Evolutionary conservation across 2,113 vertebrate species (phyloP).

Genomic region (Perca schrenkii): DNA sequence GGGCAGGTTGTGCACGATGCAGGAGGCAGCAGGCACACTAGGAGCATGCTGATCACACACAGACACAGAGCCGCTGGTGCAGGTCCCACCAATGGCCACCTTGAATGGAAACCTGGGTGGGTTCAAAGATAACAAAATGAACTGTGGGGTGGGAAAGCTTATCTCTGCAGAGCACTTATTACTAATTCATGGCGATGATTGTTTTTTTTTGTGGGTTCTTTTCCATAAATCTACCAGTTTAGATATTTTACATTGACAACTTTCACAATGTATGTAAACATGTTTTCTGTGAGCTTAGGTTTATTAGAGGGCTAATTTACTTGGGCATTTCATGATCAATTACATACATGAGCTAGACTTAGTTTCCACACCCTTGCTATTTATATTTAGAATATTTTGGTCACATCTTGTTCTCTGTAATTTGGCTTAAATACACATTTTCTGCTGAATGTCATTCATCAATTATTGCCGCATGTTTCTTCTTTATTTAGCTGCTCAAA

Average conservation of each 20-base stretch:
- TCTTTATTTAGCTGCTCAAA: background rate
- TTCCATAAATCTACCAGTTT: constrained; percentile 1
- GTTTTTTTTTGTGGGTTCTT: constrained; percentile 32
- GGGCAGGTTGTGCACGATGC: constrained; percentile 98
- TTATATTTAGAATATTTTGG: constrained; percentile 25
- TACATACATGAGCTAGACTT: constrained; percentile 36
- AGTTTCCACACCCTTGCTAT: background rate
- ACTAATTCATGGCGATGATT: constrained; percentile 66
- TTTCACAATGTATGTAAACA: constrained; percentile 28
- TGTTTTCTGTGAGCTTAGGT: constrained; percentile 5
- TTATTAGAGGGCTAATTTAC: constrained; percentile 14
- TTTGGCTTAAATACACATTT: constrained; percentile 21
- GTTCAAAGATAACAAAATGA: constrained; percentile 88
- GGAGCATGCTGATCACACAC: constrained; percentile 98
- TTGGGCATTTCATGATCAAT: background rate
- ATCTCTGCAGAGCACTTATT: constrained; percentile 80
- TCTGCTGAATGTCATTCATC: background rate
- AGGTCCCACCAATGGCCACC: constrained; percentile 99
- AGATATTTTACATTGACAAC: constrained; percentile 36
- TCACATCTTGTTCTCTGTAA: constrained; percentile 18
- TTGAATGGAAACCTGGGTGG: constrained; percentile 99
- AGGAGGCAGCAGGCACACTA: constrained; percentile 96
- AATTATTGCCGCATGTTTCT: background rate
- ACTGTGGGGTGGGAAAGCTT: constrained; percentile 78
- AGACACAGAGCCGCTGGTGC: constrained; percentile 97